Conservation (phyloP, 2,113 vertebrate species). For the Anoura caudifer region DNA sequence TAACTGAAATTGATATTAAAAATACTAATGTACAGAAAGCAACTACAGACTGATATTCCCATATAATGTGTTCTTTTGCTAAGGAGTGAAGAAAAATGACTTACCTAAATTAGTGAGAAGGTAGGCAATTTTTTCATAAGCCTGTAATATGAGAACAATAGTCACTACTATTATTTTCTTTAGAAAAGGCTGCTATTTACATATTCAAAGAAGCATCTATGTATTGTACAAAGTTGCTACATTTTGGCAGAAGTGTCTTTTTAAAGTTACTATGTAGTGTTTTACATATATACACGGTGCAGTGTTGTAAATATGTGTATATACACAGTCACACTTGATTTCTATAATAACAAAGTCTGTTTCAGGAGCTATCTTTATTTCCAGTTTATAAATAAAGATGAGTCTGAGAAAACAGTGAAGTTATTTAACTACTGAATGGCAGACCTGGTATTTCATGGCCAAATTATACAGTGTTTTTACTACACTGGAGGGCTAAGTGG, state of each 20-base stretch:
- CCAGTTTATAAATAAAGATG: background rate
- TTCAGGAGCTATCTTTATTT: background rate
- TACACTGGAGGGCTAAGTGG: background rate
- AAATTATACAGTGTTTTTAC: background rate
- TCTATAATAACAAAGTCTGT: background rate
- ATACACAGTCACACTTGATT: background rate
- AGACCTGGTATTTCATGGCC: background rate
- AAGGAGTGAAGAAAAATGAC: constrained; percentile 47
- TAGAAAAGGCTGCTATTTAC: background rate
- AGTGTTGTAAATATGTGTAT: background rate
- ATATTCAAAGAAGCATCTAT: background rate
- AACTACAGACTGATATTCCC: background rate
- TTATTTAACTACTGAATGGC: background rate
- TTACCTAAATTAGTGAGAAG: constrained; percentile 96
- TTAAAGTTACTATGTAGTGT: background rate
- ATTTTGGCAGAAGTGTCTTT: background rate
- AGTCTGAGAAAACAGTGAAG: background rate
- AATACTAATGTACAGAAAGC: background rate
- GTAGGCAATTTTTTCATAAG: constrained; percentile 98
- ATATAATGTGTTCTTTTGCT: background rate
- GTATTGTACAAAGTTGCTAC: background rate
- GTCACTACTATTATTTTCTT: background rate
- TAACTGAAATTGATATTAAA: background rate
- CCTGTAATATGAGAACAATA: constrained; percentile 80
- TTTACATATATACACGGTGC: background rate